A percentile compares a stretch with the other conserved stretches of the same genome.
Conservation (phyloP, 2,888 invertebrate species). For the Teleiodes luculella region DNA sequence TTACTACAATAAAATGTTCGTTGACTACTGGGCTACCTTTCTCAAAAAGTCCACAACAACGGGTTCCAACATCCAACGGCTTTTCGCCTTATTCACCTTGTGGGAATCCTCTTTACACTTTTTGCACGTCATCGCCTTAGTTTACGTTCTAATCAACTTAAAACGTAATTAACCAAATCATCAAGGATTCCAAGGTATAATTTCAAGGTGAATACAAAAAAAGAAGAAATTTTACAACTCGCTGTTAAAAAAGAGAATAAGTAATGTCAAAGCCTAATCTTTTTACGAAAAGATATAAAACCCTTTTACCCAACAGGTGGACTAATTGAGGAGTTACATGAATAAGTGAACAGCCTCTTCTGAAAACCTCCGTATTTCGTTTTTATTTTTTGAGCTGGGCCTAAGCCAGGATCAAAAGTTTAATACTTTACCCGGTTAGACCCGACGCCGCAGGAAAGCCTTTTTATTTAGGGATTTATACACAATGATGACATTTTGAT, state of each 20-base stretch:
- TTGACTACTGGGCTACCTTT: no score
- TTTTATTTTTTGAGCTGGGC: neutral
- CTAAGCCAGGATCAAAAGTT: conserved; percentile 3
- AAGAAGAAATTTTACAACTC: neutral
- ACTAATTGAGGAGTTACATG: neutral
- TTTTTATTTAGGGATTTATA: neutral
- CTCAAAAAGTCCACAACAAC: no score
- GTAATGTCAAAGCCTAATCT: neutral
- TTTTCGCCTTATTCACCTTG: no score
- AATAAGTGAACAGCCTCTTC: neutral
- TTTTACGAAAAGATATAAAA: neutral
- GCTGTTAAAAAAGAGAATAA: neutral
- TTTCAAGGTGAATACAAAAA: neutral
- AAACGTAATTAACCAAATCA: no score
- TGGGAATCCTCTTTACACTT: no score
- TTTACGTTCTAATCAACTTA: no score
- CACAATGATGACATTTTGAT: no score
- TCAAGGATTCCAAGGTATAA: no score
- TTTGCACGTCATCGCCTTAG: no score
- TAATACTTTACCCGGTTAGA: neutral
- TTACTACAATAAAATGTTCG: no score
- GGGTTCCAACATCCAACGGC: no score
- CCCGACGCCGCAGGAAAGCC: neutral
- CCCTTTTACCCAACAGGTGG: neutral
- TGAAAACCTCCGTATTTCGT: neutral